These are phyloP conservation scores for Nycteola revayana DNA, from an alignment of 2,888 invertebrate genomes.

Conservation along the genomic window DNA sequence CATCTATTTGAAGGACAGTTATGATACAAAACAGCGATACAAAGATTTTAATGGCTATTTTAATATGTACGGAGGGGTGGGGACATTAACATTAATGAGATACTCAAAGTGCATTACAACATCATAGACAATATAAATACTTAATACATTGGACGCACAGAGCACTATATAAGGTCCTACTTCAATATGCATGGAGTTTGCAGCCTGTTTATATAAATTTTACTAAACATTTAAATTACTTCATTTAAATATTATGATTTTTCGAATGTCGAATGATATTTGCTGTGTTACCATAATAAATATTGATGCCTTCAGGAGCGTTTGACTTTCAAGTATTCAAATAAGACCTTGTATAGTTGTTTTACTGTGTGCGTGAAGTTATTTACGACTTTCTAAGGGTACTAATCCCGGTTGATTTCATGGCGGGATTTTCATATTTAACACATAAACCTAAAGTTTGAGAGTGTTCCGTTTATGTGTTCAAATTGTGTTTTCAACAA, in stretches of 20 bases:
- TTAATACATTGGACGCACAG: constrained; percentile 32
- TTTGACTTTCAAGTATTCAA: constrained; percentile 2
- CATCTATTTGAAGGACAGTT: constrained; percentile 9
- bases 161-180: constrained; percentile 23
- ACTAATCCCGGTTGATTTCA: constrained; percentile 35
- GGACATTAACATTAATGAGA: constrained; percentile 25
- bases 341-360: constrained; percentile 15
- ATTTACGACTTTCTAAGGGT: constrained; percentile 31
- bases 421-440: constrained; percentile 31
- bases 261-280: no score
- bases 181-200: constrained; percentile 22
- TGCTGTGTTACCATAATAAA: no score
- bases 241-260: no score
- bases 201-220: neutral
- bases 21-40: constrained; percentile 17
- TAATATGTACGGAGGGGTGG: constrained; percentile 19
- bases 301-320: no score
- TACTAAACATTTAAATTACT: no score
- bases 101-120: constrained; percentile 47
- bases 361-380: constrained; percentile 25
- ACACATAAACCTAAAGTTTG: constrained; percentile 15
- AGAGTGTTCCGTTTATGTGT: constrained; percentile 22
- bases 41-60: constrained; percentile 27
- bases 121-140: constrained; percentile 38
- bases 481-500: constrained; percentile 16